Conservation (phyloP, 2,888 invertebrate genomes). For the Uloborus plumipes region DNA sequence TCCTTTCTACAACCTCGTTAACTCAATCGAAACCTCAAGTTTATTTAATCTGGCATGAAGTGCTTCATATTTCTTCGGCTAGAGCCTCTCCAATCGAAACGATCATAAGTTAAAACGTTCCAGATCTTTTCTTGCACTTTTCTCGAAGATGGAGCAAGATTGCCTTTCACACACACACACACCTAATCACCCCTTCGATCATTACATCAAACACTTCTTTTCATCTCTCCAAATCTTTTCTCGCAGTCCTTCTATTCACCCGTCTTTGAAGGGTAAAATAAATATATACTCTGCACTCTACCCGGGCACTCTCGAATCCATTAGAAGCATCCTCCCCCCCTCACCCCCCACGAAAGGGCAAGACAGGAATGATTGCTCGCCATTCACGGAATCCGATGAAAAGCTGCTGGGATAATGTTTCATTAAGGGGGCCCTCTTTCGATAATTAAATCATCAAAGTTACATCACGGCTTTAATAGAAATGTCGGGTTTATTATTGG, state of each 20-base stretch:
- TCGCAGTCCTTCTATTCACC: background rate
- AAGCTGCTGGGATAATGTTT: constrained; percentile 4
- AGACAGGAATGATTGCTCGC: constrained; percentile 1
- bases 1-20: no score
- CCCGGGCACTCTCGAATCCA: constrained; percentile 13
- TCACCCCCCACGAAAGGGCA: background rate
- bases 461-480: background rate
- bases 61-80: no score
- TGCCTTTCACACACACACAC: no score
- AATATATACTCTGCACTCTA: constrained; percentile 33
- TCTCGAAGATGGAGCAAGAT: no score
- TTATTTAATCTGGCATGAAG: no score
- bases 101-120: no score
- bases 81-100: no score
- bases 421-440: constrained; percentile 14
- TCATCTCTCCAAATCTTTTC: no score
- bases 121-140: no score
- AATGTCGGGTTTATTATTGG: constrained; percentile 3
- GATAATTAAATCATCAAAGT: constrained; percentile 9
- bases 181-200: no score
- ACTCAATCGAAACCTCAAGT: no score
- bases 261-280: constrained; percentile 36
- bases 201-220: no score
- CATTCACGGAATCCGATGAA: constrained; percentile 1
- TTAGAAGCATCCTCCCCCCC: constrained; percentile 5